These are phyloP conservation scores for Mantis religiosa DNA, from an alignment of 2,888 invertebrate genomes.

Conservation along the genomic window DNA sequence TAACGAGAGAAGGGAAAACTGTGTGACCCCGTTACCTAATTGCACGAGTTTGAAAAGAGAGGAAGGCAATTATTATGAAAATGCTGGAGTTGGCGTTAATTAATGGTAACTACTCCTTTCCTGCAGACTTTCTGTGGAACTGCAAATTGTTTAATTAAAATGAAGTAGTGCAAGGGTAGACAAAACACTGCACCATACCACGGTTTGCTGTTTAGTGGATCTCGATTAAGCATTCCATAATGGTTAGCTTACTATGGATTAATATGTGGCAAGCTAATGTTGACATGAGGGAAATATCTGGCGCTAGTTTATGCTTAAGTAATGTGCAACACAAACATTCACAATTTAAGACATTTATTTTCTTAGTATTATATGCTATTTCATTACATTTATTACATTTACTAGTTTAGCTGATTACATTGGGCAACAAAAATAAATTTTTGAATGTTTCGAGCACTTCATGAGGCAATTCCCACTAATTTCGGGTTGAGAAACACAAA, in stretches of 20 bases:
- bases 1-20: background rate
- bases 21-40: background rate
- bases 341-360: too few relatives aligned
- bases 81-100: background rate
- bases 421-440: too few relatives aligned
- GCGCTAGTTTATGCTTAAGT: too few relatives aligned
- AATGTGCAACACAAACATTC: too few relatives aligned
- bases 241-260: background rate
- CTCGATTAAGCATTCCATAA: background rate
- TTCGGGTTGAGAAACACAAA: too few relatives aligned
- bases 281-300: too few relatives aligned
- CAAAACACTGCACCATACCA: background rate
- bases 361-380: too few relatives aligned
- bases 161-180: background rate
- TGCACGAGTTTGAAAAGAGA: background rate
- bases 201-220: background rate
- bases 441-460: too few relatives aligned
- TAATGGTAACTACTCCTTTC: background rate
- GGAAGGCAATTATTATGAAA: background rate
- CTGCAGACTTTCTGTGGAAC: background rate
- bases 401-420: too few relatives aligned
- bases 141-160: background rate
- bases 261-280: too few relatives aligned
- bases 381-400: too few relatives aligned
- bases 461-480: too few relatives aligned